These are phyloP conservation scores for Ficedula albicollis DNA, from an alignment of 2,797 vertebrate genomes.

Conservation along the genomic window DNA sequence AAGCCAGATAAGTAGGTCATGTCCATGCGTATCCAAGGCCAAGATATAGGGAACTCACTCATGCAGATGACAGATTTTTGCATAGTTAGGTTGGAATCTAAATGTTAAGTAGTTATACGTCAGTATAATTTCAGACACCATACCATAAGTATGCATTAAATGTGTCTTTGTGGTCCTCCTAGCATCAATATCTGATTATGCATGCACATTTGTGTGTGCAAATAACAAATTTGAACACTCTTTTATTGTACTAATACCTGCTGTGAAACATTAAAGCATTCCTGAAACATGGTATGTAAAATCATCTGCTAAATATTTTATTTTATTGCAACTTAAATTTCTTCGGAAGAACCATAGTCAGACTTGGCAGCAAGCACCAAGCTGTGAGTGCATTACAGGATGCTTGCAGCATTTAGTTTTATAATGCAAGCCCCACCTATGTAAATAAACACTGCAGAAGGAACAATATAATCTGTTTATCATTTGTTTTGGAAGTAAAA, in stretches of 20 bases:
- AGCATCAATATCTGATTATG: background rate
- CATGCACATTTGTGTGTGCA: background rate
- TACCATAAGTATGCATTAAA: background rate
- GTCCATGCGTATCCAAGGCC: background rate
- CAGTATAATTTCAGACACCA: background rate
- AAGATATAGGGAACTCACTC: background rate
- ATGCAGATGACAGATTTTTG: background rate
- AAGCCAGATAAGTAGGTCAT: background rate
- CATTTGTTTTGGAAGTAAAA: slow-evolving; percentile 47
- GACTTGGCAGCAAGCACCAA: background rate
- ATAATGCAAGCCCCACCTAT: slow-evolving; percentile 18
- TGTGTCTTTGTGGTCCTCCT: background rate
- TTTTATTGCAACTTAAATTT: slow-evolving; percentile 22
- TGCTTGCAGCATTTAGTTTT: slow-evolving; percentile 12
- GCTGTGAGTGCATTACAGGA: background rate
- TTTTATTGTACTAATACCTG: background rate
- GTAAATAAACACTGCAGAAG: slow-evolving; percentile 29
- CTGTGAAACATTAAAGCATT: background rate
- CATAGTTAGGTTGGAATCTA: background rate
- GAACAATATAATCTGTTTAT: slow-evolving; percentile 47
- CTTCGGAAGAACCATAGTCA: background rate
- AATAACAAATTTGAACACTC: background rate
- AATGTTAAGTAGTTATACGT: background rate
- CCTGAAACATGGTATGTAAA: background rate
- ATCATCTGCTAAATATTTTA: background rate